Percentiles rank a stretch among this genome's conserved stretches.
Evolutionary conservation across 1,140 invertebrate species (phyloP).

Genomic region (Maniola jurtina): DNA sequence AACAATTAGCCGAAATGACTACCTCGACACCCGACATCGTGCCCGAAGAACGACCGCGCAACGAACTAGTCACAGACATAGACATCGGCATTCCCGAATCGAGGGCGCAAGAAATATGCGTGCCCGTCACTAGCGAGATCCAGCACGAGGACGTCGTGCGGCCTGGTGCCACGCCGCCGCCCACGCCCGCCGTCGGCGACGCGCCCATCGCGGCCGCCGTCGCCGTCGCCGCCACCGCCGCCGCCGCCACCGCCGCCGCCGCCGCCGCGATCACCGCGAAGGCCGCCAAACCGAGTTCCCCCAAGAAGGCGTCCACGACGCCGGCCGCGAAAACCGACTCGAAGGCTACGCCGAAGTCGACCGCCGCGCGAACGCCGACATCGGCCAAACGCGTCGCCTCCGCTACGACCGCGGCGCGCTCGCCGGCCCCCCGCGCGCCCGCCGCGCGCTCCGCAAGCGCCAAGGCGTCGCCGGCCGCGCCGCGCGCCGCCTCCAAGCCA

Average conservation of each 20-base stretch:
- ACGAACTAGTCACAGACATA: slow-evolving; percentile 63
- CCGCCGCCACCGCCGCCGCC: slow-evolving; percentile 44
- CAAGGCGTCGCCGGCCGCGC: slow-evolving; percentile 28
- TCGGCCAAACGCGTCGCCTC: slow-evolving; percentile 37
- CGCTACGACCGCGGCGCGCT: slow-evolving; percentile 30
- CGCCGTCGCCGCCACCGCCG: slow-evolving; percentile 40
- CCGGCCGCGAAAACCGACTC: slow-evolving; percentile 39
- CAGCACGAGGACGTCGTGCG: slow-evolving; percentile 46
- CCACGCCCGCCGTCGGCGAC: slow-evolving; percentile 48
- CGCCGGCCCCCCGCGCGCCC: slow-evolving; percentile 25
- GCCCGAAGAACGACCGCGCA: slow-evolving; percentile 49
- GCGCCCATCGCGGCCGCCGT: slow-evolving; percentile 45
- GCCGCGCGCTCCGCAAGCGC: slow-evolving; percentile 30
- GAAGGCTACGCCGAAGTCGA: slow-evolving; percentile 40
- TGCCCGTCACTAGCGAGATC: slow-evolving; percentile 61
- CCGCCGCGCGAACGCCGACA: slow-evolving; percentile 37
- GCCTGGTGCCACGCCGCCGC: slow-evolving; percentile 49
- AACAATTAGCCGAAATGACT: slow-evolving; percentile 20
- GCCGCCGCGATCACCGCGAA: slow-evolving; percentile 48
- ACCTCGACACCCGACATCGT: slow-evolving; percentile 60
- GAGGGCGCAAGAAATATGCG: slow-evolving; percentile 66
- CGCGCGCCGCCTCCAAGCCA: slow-evolving; percentile 40
- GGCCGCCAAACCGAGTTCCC: slow-evolving; percentile 44
- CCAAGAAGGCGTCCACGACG: slow-evolving; percentile 51
- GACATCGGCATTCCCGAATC: slow-evolving; percentile 66